Percentiles rank a stretch among this genome's conserved stretches.
These are phyloP conservation scores for Aythya baeri DNA, from an alignment of 2,113 vertebrate genomes.

Conservation along the genomic window DNA sequence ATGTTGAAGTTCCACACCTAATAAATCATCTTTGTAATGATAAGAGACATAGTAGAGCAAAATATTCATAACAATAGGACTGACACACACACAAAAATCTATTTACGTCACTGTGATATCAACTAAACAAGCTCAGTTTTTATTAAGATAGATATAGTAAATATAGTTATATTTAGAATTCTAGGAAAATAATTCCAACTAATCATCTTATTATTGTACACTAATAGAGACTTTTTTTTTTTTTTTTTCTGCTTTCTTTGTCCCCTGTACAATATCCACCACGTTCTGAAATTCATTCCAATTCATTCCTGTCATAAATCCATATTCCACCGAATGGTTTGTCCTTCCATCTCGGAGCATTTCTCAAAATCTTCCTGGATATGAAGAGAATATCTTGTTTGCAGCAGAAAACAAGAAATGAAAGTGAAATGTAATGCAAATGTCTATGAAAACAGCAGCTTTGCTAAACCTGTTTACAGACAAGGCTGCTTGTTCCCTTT, in stretches of 20 bases:
- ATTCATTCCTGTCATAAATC: not conserved
- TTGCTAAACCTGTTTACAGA: not conserved
- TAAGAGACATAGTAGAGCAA: not conserved
- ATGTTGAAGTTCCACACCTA: not conserved
- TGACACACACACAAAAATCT: not conserved
- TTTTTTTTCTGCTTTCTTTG: not conserved
- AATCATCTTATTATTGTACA: not conserved
- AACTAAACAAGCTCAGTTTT: not conserved
- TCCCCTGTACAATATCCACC: not conserved
- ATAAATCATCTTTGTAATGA: not conserved
- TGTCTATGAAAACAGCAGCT: not conserved
- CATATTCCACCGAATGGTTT: not conserved
- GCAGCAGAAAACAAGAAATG: not conserved
- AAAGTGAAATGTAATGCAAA: too few relatives aligned
- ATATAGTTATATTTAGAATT: constrained; percentile 6
- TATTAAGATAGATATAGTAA: not conserved
- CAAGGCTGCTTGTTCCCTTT: not conserved
- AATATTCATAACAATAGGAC: not conserved
- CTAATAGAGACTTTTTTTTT: not conserved
- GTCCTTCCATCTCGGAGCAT: not conserved
- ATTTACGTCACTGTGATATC: not conserved
- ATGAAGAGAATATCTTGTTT: not conserved
- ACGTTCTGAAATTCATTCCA: not conserved
- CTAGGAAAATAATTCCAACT: not conserved
- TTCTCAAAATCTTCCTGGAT: not conserved